Conservation (phyloP, 2,888 invertebrate genomes). For the Idaea straminata region DNA sequence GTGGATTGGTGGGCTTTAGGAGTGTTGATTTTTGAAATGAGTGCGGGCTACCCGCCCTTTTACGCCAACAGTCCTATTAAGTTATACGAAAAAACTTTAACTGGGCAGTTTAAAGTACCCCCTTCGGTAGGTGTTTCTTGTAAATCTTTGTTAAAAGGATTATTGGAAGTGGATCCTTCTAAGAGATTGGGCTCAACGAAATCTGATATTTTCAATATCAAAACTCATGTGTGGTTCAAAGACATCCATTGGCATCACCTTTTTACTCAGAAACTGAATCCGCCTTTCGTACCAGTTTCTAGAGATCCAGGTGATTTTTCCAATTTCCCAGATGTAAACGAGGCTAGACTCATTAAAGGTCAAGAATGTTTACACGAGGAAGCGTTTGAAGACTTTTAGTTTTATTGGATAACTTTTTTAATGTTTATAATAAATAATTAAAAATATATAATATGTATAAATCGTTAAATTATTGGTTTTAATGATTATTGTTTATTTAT, state of each 20-base stretch:
- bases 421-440: slow-evolving; percentile 8
- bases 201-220: slow-evolving; percentile 93
- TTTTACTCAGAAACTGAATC: slow-evolving; percentile 84
- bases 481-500: not conserved
- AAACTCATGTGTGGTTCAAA: slow-evolving; percentile 93
- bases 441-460: slow-evolving; percentile 13
- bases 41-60: slow-evolving; percentile 95
- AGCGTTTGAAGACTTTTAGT: slow-evolving; percentile 85
- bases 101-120: slow-evolving; percentile 90
- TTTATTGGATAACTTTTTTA: slow-evolving; percentile 12
- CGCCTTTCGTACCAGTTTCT: slow-evolving; percentile 81
- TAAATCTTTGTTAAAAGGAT: slow-evolving; percentile 88
- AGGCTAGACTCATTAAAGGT: slow-evolving; percentile 69
- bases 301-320: slow-evolving; percentile 80
- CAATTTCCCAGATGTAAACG: slow-evolving; percentile 83
- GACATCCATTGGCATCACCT: slow-evolving; percentile 90
- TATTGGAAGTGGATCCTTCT: slow-evolving; percentile 81
- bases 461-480: slow-evolving; percentile 11
- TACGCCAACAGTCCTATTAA: slow-evolving; percentile 91
- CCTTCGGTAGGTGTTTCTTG: slow-evolving; percentile 87
- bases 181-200: slow-evolving; percentile 91
- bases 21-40: slow-evolving; percentile 92
- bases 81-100: slow-evolving; percentile 96
- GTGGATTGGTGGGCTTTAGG: slow-evolving; percentile 98
- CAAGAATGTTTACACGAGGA: slow-evolving; percentile 75